Evolutionary conservation across 2,888 invertebrate genomes (phyloP).

Genomic region (Corbicula japonica): DNA sequence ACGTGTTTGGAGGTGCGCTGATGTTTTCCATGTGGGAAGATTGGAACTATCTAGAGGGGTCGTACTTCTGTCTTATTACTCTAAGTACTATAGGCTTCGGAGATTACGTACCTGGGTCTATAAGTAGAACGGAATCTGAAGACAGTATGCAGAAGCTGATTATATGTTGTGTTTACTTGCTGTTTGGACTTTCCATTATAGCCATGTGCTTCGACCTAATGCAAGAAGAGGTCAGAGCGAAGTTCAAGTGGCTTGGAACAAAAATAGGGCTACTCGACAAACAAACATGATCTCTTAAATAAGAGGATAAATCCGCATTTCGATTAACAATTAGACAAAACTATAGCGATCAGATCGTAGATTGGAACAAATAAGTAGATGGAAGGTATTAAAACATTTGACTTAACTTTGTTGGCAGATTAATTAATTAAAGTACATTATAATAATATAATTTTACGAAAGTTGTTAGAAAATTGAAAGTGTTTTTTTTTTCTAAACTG

Average conservation of each 20-base stretch:
- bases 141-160: conserved; percentile 82
- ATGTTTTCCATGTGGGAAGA: conserved; percentile 96
- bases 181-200: conserved; percentile 87
- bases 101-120: conserved; percentile 85
- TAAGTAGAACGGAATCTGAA: conserved; percentile 73
- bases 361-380: too few species aligned
- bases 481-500: too few species aligned
- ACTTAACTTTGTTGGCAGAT: too few species aligned
- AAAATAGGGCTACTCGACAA: conserved; percentile 84
- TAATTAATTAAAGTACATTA: too few species aligned
- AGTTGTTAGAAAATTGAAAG: too few species aligned
- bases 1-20: conserved; percentile 96
- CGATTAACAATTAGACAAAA: too few species aligned
- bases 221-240: conserved; percentile 87
- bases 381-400: too few species aligned
- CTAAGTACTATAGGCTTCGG: conserved; percentile 87
- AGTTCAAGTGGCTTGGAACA: conserved; percentile 84
- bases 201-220: conserved; percentile 87
- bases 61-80: conserved; percentile 87
- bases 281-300: conserved; percentile 15
- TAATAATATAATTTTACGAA: too few species aligned
- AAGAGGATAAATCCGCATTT: too few species aligned
- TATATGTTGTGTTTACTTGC: conserved; percentile 85
- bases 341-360: too few species aligned
- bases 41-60: conserved; percentile 96